Evolutionary conservation across 2,113 vertebrate species (phyloP).

Genomic region (Arenaria interpres): DNA sequence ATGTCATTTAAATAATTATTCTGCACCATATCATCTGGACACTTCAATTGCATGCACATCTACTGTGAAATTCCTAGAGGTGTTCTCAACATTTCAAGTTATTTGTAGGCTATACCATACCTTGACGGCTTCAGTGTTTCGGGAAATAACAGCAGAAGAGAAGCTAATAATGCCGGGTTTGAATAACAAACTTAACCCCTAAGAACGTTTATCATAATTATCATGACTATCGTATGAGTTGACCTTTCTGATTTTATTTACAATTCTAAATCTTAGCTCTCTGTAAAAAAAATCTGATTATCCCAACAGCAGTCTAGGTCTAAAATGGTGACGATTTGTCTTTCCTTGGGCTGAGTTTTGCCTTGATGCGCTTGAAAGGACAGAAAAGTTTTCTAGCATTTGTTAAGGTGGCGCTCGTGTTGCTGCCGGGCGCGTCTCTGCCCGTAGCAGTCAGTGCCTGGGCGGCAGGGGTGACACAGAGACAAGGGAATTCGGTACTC

Average conservation of each 20-base stretch:
- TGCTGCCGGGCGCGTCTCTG: neutral
- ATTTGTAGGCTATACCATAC: neutral
- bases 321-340: neutral
- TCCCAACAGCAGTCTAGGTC: neutral
- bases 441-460: neutral
- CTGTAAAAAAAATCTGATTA: neutral
- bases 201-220: neutral
- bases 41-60: conserved; percentile 1
- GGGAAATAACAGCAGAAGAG: neutral
- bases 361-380: neutral
- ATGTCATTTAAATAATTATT: conserved; percentile 63
- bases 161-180: neutral
- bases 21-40: conserved; percentile 23
- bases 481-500: neutral
- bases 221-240: neutral
- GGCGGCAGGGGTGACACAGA: neutral
- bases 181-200: neutral
- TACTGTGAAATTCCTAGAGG: conserved; percentile 40
- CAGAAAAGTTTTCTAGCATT: neutral
- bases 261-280: neutral
- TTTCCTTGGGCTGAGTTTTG: neutral
- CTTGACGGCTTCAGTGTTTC: neutral
- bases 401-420: neutral
- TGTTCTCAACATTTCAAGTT: neutral
- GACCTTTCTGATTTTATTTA: neutral